These are phyloP conservation scores for Ageneiosus marmoratus DNA, from an alignment of 2,113 vertebrate genomes.

Conservation along the genomic window DNA sequence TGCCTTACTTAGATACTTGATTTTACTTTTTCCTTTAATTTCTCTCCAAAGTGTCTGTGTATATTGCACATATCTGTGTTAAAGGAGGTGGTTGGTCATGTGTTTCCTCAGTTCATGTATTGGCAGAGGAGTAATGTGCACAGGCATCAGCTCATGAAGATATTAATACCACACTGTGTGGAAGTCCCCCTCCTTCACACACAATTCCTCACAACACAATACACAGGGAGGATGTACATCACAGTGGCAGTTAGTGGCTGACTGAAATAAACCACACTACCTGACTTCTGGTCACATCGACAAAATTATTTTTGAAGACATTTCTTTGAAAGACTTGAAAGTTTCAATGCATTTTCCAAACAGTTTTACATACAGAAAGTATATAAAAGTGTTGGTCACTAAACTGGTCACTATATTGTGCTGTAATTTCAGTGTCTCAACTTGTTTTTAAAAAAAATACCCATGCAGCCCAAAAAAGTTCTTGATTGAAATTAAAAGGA, in stretches of 20 bases:
- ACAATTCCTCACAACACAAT: conserved; percentile 45
- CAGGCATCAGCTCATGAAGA: conserved; percentile 49
- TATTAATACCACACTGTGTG: conserved; percentile 54
- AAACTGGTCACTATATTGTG: background rate
- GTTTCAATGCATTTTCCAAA: background rate
- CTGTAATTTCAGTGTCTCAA: background rate
- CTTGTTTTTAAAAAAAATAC: no score
- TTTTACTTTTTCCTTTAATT: background rate
- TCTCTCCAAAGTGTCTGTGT: background rate
- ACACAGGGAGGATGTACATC: conserved; percentile 35
- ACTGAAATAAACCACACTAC: conserved; percentile 16
- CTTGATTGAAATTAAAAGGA: background rate
- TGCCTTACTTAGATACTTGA: background rate
- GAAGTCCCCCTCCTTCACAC: conserved; percentile 52
- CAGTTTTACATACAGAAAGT: background rate
- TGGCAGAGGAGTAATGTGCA: conserved; percentile 46
- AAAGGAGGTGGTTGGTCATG: conserved; percentile 49
- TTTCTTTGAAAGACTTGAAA: background rate
- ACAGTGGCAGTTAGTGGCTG: conserved; percentile 14
- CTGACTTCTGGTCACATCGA: background rate
- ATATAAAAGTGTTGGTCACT: no score
- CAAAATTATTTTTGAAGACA: background rate
- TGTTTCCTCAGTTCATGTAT: conserved; percentile 43
- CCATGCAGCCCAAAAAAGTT: background rate
- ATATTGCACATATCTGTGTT: conserved; percentile 17